Percentiles rank a stretch among this genome's conserved stretches.
Evolutionary conservation across 2,888 invertebrate species (phyloP).

Genomic region (Drosophila pegasa): DNA sequence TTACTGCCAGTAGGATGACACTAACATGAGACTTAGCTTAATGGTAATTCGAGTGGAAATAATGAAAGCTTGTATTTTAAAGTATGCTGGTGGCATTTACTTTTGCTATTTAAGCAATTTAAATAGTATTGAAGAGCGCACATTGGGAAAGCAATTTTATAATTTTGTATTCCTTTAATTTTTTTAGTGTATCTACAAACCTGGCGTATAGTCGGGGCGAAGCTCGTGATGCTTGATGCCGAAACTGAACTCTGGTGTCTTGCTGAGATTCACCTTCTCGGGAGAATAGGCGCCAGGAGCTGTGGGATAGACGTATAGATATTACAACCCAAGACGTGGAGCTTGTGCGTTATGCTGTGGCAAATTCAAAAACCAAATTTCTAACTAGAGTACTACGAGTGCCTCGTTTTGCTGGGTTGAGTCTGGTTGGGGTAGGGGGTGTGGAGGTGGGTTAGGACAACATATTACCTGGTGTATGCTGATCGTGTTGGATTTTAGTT

Average conservation of each 20-base stretch:
- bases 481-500: constrained; percentile 84
- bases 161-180: not conserved
- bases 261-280: constrained; percentile 87
- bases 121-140: not conserved
- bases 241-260: constrained; percentile 81
- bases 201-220: constrained; percentile 80
- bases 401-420: constrained; percentile 31
- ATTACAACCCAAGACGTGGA: constrained; percentile 2
- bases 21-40: not conserved
- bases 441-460: constrained; percentile 16
- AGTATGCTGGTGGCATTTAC: too few relatives aligned
- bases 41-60: not conserved
- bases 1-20: not conserved
- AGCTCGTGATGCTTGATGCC: constrained; percentile 86
- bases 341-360: not conserved
- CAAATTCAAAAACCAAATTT: constrained; percentile 15
- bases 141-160: constrained; percentile 2
- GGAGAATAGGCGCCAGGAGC: constrained; percentile 85
- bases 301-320: constrained; percentile 49
- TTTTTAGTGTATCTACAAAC: constrained; percentile 57
- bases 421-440: constrained; percentile 7
- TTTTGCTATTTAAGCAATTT: too few relatives aligned
- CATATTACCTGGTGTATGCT: constrained; percentile 83
- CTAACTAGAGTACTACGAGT: constrained; percentile 38
- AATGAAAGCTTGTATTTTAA: too few relatives aligned